Evolutionary conservation across 2,888 invertebrate species (phyloP), one percentile per base, ranked within the genome.

Genomic region (Odontocolon sp.): DNA sequence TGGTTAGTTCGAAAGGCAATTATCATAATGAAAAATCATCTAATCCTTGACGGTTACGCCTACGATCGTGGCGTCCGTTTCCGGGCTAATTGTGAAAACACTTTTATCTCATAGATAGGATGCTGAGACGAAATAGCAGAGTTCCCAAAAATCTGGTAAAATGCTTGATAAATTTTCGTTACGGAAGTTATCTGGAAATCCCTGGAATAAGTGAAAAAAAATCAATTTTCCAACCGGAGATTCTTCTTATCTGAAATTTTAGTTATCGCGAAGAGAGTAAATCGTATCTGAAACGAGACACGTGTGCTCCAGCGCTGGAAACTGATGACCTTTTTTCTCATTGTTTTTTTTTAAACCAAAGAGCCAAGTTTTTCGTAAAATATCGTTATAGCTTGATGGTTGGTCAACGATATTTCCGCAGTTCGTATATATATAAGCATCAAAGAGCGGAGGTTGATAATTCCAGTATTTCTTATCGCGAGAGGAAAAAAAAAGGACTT

Each of bases 401-500:
- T 47, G 47, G 63, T 50, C 21, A 42, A 45, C 52, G 57, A 40
- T 59, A 52, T 59, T 70, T 64, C 69, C 67, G 57, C 40, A 74
- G 57, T 56, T 79, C 50, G 70, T 54, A 67, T 52, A 45, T 47
- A 66, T 31, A n/a, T n/a, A n/a, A n/a, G n/a, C 23, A 59, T 59
- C 63, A 59, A 61, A 78, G 57, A 50, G 68, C 57, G 61, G 69
- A 59, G 9, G 63, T 73, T 84, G 85, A 86, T 86, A 85, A 80
- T 72, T 70, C 9, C 18, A 28, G 52, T 40, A n/a, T 18, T 6
- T 18, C 47, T 81, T 87, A 87, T 87, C 87, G 80, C 74, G 64
- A 83, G 75, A 85, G 86, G 85, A 85, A 85, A 85, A 82, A 82
- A 84, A 83, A 36, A 8, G 81, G 68, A 84, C 84, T 87, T 87